A percentile compares a stretch with the other conserved stretches of the same genome.
These are phyloP conservation scores for Candoia aspera DNA, from an alignment of 2,113 vertebrate species.

Conservation along the genomic window DNA sequence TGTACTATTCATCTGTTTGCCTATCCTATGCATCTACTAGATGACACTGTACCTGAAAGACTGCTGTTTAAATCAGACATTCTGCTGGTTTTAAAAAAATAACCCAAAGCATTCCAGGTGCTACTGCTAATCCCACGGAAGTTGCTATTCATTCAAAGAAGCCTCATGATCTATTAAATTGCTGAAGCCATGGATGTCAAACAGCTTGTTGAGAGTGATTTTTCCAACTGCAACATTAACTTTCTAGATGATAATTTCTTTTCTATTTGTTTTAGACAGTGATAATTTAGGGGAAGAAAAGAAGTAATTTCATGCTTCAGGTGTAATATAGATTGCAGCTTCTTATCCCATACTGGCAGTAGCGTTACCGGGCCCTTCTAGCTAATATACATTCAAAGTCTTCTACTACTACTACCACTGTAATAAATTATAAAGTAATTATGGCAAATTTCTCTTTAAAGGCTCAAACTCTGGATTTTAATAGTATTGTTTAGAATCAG, in stretches of 20 bases:
- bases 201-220: conserved; percentile 18
- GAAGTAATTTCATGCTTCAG: conserved; percentile 51
- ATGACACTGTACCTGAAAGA: conserved; percentile 13
- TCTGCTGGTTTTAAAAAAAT: background rate
- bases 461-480: conserved; percentile 26
- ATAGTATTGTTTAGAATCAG: background rate
- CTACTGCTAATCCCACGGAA: conserved; percentile 18
- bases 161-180: background rate
- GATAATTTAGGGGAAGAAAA: conserved; percentile 15
- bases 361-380: background rate
- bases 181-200: background rate
- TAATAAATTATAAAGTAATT: conserved; percentile 6
- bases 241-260: conserved; percentile 27
- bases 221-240: conserved; percentile 20
- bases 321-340: conserved; percentile 21
- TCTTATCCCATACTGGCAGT: conserved; percentile 27
- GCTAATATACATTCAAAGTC: background rate
- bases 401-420: background rate
- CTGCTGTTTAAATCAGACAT: conserved; percentile 9
- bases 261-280: conserved; percentile 37
- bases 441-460: background rate
- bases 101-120: background rate
- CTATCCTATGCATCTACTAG: background rate
- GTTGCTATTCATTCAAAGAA: conserved; percentile 19
- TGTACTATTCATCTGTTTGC: background rate